Conservation (phyloP, 1,140 invertebrate species). For the Portunus trituberculatus region DNA sequence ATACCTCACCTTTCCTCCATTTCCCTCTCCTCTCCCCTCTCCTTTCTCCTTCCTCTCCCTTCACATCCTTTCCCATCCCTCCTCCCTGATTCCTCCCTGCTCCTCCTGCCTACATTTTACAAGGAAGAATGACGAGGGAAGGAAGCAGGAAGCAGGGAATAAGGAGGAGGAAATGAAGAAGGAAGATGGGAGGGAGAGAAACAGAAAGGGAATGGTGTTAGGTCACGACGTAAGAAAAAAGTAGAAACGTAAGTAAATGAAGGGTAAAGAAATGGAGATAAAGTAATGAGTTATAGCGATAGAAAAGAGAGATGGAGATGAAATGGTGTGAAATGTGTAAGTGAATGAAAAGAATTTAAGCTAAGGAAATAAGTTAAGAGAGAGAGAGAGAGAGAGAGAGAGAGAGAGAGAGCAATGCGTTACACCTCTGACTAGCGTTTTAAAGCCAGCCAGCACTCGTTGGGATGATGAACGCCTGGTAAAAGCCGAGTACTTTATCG, state of each 20-base stretch:
- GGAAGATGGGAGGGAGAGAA: neutral
- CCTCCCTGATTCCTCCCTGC: neutral
- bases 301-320: neutral
- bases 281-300: too few species aligned
- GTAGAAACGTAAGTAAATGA: too few species aligned
- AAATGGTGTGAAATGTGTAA: too few species aligned
- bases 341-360: too few species aligned
- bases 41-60: neutral
- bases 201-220: too few species aligned
- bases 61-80: neutral
- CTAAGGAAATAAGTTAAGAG: neutral
- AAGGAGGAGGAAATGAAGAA: neutral
- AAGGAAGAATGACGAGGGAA: neutral
- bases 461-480: too few species aligned
- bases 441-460: too few species aligned
- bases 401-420: neutral
- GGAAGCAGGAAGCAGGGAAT: neutral
- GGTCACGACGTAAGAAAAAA: too few species aligned
- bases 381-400: slow-evolving; percentile 20
- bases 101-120: neutral
- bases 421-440: too few species aligned
- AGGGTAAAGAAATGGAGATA: too few species aligned
- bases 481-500: too few species aligned
- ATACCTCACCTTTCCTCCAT: neutral
- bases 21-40: neutral